Evolutionary conservation across 2,888 invertebrate genomes (phyloP), one percentile per base, ranked within the genome.

Genomic region (Eristalis intricaria): DNA sequence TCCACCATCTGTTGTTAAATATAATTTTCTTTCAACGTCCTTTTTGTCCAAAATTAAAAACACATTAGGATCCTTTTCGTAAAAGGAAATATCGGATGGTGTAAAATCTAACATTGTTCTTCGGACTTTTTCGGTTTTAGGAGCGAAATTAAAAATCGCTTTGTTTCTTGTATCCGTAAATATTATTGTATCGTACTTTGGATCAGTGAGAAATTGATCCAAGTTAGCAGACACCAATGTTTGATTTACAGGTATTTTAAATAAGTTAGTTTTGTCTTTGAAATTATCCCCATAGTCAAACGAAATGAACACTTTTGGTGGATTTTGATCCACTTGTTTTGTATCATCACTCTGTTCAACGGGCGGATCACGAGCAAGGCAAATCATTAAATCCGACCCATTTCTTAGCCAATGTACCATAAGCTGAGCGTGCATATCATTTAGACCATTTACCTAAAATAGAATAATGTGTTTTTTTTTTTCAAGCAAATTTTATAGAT

Each of bases 391-490:
- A 93, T 97, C 95, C 84, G 97, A 97, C 23, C 96, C 96, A 92
- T 97, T 96, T 32, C 98, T 98, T 13, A 97, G 97, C 98, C 98
- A 98, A 92, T 98, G 97, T 11, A 98, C 97, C 95, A 98, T 96
- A 90, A 98, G 93, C 91, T 97, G 97, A 90, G 97, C 96, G 91
- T 98, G 98, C 88, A 95, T 96, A 93, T 98, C 98, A 93, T 97
- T 96, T 26, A 98, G 94, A 80, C 95, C 94, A 88, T 95, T 96
- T 73, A 96, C 95, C 98, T 98, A 94, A 94, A 93, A 73, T 81
- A 61, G 4, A 60, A 32, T 63, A 0, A 64, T 29, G 22, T 15
- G 11, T 2, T 19, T 61, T 38, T 32, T n/a, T 8, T 32, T 38
- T 13, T 38, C 2, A 38, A 38, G 38, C 38, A 0, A 38, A 13